Conservation (phyloP, 2,113 vertebrate genomes). For the Phrynocephalus versicolor region DNA sequence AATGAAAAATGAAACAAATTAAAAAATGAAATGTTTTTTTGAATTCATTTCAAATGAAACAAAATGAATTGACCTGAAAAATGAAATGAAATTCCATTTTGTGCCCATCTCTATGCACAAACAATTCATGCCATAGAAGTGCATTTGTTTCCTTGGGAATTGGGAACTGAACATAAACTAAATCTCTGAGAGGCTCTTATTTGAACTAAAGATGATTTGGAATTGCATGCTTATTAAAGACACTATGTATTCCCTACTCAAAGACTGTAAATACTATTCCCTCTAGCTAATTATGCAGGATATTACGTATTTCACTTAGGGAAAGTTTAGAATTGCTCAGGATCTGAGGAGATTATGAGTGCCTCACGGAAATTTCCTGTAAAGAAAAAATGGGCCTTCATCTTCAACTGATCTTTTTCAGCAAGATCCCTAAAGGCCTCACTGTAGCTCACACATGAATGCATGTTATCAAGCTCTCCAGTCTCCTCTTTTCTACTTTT, state of each 20-base stretch:
- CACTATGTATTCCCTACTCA: background rate
- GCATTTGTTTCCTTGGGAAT: conserved; percentile 8
- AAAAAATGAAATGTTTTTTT: too few species aligned
- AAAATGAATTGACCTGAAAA: too few species aligned
- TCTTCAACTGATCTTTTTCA: background rate
- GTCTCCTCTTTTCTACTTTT: background rate
- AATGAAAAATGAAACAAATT: too few species aligned
- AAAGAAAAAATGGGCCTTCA: background rate
- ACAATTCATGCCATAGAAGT: conserved; percentile 5
- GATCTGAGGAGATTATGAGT: background rate
- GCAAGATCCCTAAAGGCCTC: background rate
- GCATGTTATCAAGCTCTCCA: background rate
- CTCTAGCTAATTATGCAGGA: background rate
- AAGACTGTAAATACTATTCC: background rate
- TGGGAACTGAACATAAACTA: background rate
- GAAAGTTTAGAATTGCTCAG: background rate
- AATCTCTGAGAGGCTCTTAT: background rate
- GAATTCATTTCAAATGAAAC: too few species aligned
- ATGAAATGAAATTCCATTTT: too few species aligned
- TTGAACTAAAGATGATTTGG: background rate
- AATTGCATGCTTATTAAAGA: background rate
- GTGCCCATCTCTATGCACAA: too few species aligned
- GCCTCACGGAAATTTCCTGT: background rate
- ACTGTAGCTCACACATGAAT: background rate
- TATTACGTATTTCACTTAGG: background rate